Base-by-base conservation (phyloP, 2,113 vertebrate genomes). In the Eublepharis macularius region DNA sequence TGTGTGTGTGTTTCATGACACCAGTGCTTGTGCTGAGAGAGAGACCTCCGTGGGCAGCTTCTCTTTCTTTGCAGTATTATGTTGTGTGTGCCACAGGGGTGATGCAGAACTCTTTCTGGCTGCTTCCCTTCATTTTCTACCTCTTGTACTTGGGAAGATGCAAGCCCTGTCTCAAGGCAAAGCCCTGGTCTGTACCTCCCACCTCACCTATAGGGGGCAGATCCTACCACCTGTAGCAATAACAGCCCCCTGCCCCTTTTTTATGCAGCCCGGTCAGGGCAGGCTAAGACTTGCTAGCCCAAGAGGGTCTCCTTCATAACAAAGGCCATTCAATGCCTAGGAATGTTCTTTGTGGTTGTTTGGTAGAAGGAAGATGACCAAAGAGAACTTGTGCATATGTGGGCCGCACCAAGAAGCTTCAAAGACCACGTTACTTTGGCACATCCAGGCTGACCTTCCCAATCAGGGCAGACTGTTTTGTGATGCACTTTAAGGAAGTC, bases 401-500 rank as follows among this genome's bases (percentile, higher is more conserved):
- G 24, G 9, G 24, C 49, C 11, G 43, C 29, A 72, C 1, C 54
- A 43, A 26, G 24, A 17, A 57, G 29, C 19, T 57, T 2, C 29
- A 41, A 43, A 6, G 17, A 34, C 49, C 47, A 34, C 1, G 12
- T 16, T 17, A 4, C n/a, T 47, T 14, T 5, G 57, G 57, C 49
- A 11, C 29, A 19, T 10, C 2, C 29, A 32, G 14, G 57, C 21
- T 7, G 26, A 7, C 60, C 8, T 60, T 74, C n/a, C 9, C 32
- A 11, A 26, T 36, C n/a, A 47, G 19, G 4, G 54, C n/a, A 9
- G 24, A 11, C 43, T 39, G 45, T 8, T 36, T 17, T 7, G 13
- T 79, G 78, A 92, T 75, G 89, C 87, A 90, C 89, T 94, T 94
- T 92, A 91, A 41, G 19, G 69, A 76, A 76, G 84, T 82, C 73